Conservation (phyloP, 1,140 invertebrate species). For the Neodiprion lecontei region DNA sequence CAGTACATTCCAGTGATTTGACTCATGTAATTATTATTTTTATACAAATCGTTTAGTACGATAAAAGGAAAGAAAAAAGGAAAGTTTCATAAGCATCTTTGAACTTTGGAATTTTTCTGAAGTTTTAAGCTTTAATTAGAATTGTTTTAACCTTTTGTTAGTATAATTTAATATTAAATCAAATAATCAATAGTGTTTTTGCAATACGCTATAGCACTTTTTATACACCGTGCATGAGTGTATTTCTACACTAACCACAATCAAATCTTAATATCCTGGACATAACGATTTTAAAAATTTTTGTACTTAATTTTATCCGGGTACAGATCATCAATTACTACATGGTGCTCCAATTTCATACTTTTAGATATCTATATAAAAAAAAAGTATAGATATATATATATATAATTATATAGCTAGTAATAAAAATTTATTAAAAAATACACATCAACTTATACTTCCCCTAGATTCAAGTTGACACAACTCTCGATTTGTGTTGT, state of each 20-base stretch:
- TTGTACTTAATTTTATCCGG: background rate
- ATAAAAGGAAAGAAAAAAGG: too few relatives aligned
- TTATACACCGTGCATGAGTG: too few relatives aligned
- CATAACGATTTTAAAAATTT: background rate
- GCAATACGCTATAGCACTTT: too few relatives aligned
- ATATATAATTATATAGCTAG: too few relatives aligned
- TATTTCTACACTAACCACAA: too few relatives aligned
- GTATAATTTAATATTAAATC: background rate
- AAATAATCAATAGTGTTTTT: background rate
- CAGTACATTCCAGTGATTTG: background rate
- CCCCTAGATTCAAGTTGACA: too few relatives aligned
- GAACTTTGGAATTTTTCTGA: background rate
- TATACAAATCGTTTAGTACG: background rate
- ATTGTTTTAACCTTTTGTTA: background rate
- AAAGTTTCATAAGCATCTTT: slow-evolving; percentile 2
- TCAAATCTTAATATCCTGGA: too few relatives aligned
- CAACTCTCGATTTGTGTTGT: too few relatives aligned
- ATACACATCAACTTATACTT: background rate
- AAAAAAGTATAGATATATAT: too few relatives aligned
- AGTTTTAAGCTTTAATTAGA: slow-evolving; percentile 6
- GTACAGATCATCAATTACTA: background rate
- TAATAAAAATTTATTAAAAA: background rate
- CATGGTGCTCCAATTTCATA: background rate
- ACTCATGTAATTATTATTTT: background rate
- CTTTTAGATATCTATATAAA: background rate